These are phyloP conservation scores for Graptemys geographica DNA, from an alignment of 2,797 vertebrate species.

Conservation along the genomic window DNA sequence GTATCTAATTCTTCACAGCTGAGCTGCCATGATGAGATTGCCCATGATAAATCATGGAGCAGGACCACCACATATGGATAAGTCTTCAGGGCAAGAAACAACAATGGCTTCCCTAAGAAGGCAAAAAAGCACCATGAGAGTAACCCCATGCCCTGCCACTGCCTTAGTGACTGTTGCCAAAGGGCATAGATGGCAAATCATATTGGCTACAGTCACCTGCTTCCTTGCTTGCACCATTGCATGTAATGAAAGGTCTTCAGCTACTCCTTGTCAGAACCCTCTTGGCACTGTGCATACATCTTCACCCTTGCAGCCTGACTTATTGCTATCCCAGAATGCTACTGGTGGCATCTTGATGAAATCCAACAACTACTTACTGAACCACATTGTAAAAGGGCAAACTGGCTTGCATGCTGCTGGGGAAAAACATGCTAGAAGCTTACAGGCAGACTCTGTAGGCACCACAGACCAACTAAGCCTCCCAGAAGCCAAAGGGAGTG, in stretches of 20 bases:
- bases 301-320: rapidly evolving
- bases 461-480: rapidly evolving
- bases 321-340: rapidly evolving
- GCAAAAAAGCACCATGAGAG: rapidly evolving
- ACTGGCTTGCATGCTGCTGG: neutral
- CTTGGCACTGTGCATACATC: rapidly evolving
- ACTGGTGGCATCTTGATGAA: rapidly evolving
- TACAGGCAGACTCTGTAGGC: rapidly evolving
- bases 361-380: rapidly evolving
- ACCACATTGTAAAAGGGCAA: rapidly evolving
- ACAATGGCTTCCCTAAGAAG: rapidly evolving
- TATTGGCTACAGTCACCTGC: neutral
- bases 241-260: rapidly evolving
- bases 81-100: rapidly evolving
- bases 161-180: rapidly evolving
- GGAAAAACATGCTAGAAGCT: neutral
- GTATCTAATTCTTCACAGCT: neutral
- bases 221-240: rapidly evolving
- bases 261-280: rapidly evolving
- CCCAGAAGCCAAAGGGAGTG: rapidly evolving
- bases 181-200: rapidly evolving
- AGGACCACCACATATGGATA: rapidly evolving
- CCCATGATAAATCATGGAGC: rapidly evolving
- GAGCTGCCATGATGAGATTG: neutral
- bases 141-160: rapidly evolving